phyloP scores from a whole-genome alignment of 1,140 invertebrate species.

The Drosophila mayri region DNA sequence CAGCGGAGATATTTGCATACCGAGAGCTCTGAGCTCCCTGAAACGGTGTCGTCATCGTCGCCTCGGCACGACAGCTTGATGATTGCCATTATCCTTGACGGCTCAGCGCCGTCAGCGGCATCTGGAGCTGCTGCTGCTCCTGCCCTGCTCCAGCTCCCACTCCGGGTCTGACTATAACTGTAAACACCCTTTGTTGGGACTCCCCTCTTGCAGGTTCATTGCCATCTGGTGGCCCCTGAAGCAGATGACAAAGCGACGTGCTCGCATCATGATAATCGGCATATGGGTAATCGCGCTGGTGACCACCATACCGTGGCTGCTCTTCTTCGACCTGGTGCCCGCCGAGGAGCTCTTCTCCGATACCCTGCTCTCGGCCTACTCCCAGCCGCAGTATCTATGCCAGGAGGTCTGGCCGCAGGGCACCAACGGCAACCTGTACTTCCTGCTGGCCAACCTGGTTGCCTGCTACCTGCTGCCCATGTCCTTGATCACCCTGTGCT shows the following conservation, averaged over 20 bases:
- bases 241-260: slow-evolving; percentile 94
- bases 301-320: slow-evolving; percentile 94
- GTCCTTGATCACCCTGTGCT: slow-evolving; percentile 95
- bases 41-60: slow-evolving; percentile 75
- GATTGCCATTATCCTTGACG: slow-evolving; percentile 73
- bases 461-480: slow-evolving; percentile 97
- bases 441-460: slow-evolving; percentile 94
- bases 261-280: slow-evolving; percentile 93
- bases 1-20: slow-evolving; percentile 78
- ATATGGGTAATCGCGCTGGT: slow-evolving; percentile 95
- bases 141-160: slow-evolving; percentile 8
- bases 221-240: slow-evolving; percentile 98
- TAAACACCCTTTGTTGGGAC: slow-evolving; percentile 73
- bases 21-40: slow-evolving; percentile 35
- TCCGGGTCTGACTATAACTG: slow-evolving; percentile 15
- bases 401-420: slow-evolving; percentile 94
- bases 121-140: slow-evolving; percentile 28
- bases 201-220: slow-evolving; percentile 92
- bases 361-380: slow-evolving; percentile 64
- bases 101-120: slow-evolving; percentile 31
- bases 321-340: slow-evolving; percentile 94
- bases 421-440: slow-evolving; percentile 92
- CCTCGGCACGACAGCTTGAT: slow-evolving; percentile 53
- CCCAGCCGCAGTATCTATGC: slow-evolving; percentile 89
- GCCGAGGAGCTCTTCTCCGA: slow-evolving; percentile 87